Conservation (phyloP, 2,888 invertebrate genomes). For the Helleia helle region DNA sequence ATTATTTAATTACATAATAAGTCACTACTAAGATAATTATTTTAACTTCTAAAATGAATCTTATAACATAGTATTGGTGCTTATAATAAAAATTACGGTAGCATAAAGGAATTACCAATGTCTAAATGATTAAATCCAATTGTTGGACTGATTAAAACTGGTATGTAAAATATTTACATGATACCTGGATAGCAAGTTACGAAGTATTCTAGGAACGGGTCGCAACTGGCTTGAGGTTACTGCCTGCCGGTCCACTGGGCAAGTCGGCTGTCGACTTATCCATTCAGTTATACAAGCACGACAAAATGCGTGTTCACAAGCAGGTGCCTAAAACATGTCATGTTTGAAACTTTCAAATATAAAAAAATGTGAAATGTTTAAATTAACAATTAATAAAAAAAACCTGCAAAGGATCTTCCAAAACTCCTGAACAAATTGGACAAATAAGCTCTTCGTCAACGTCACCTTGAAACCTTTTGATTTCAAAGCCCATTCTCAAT, state of each 20-base stretch:
- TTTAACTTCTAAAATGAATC: too few relatives aligned
- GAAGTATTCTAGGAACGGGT: constrained; percentile 93
- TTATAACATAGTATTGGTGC: too few relatives aligned
- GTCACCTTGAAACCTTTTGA: constrained; percentile 93
- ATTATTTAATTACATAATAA: too few relatives aligned
- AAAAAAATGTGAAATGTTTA: too few relatives aligned
- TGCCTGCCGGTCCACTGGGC: constrained; percentile 93
- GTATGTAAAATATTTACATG: too few relatives aligned
- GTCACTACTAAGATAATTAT: too few relatives aligned
- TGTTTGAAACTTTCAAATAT: constrained; percentile 10
- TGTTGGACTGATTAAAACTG: too few relatives aligned
- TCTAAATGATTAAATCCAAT: too few relatives aligned
- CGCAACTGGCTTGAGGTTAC: constrained; percentile 92
- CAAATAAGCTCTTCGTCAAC: constrained; percentile 98
- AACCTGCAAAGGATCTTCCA: constrained; percentile 96
- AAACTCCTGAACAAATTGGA: constrained; percentile 95
- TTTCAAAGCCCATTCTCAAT: constrained; percentile 91
- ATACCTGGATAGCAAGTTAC: constrained; percentile 89
- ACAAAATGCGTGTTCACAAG: constrained; percentile 98
- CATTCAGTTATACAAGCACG: constrained; percentile 95
- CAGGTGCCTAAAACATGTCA: constrained; percentile 80
- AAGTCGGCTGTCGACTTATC: constrained; percentile 94
- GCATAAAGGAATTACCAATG: too few relatives aligned
- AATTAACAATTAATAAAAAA: too few relatives aligned
- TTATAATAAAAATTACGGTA: too few relatives aligned